Percentiles rank a stretch among this genome's conserved stretches.
Evolutionary conservation across 2,113 vertebrate genomes (phyloP).

Genomic region (Gadus chalcogrammus): DNA sequence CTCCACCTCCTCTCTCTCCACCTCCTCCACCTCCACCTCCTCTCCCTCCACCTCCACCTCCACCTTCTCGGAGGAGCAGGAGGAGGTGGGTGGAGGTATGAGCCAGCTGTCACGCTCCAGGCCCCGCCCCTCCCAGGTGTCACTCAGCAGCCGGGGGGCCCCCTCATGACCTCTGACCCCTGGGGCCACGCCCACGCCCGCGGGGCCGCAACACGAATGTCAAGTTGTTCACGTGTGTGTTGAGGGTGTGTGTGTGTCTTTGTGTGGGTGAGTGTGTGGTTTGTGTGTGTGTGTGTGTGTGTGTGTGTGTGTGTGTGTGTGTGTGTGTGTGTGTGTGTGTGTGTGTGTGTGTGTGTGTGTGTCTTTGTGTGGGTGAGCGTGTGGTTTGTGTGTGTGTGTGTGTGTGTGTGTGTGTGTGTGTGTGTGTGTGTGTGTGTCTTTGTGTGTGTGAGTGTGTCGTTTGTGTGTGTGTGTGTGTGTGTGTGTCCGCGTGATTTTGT

Average conservation of each 20-base stretch:
- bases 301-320: too few relatives aligned
- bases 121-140: too few relatives aligned
- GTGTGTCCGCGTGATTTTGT: not conserved
- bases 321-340: too few relatives aligned
- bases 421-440: not conserved
- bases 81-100: conserved; percentile 24
- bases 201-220: not conserved
- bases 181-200: not conserved
- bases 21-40: too few relatives aligned
- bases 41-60: not conserved
- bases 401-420: not conserved
- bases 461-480: not conserved
- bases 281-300: too few relatives aligned
- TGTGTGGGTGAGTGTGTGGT: too few relatives aligned
- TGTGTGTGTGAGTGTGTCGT: too few relatives aligned
- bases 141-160: too few relatives aligned
- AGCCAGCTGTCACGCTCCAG: not conserved
- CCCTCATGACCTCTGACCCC: not conserved
- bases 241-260: not conserved
- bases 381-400: not conserved
- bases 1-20: too few relatives aligned
- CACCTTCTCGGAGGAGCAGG: conserved; percentile 27
- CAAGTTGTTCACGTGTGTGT: not conserved
- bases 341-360: too few relatives aligned
- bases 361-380: too few relatives aligned